A percentile compares a stretch with the other conserved stretches of the same genome.
Evolutionary conservation across 1,140 invertebrate genomes (phyloP).

Genomic region (Lordiphosa clarofinis): DNA sequence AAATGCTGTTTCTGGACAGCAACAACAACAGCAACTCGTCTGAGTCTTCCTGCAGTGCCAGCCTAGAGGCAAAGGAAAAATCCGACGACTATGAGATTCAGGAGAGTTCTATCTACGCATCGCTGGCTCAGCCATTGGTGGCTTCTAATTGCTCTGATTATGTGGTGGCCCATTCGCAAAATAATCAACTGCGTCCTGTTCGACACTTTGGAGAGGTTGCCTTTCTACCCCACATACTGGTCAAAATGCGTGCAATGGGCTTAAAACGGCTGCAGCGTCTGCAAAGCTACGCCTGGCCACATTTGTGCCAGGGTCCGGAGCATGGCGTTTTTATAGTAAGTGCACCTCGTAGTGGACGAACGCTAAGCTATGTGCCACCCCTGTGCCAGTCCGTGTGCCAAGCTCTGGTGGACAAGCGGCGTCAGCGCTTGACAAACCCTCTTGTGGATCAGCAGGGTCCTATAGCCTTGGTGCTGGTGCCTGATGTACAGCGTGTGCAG

Average conservation of each 20-base stretch:
- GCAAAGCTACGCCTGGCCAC: constrained; percentile 54
- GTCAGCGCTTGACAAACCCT: background rate
- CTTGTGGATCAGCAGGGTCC: constrained; percentile 16
- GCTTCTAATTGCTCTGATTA: constrained; percentile 34
- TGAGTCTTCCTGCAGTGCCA: no score
- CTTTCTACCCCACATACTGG: constrained; percentile 31
- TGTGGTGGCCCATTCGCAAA: constrained; percentile 28
- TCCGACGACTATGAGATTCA: no score
- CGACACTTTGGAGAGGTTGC: constrained; percentile 26
- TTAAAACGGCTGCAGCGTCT: constrained; percentile 32
- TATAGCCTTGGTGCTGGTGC: constrained; percentile 24
- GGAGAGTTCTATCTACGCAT: no score
- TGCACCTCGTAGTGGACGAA: constrained; percentile 52
- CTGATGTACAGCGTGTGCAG: constrained; percentile 21
- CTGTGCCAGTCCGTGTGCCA: constrained; percentile 33
- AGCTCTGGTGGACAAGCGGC: background rate
- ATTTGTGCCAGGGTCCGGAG: constrained; percentile 11
- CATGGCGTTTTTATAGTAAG: constrained; percentile 46
- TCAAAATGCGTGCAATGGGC: constrained; percentile 24
- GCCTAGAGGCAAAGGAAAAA: no score
- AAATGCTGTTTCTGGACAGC: no score
- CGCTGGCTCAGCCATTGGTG: constrained; percentile 16
- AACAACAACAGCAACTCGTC: no score
- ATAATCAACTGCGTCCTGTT: constrained; percentile 1
- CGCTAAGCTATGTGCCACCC: constrained; percentile 39